These are phyloP conservation scores for Ellobius talpinus DNA, from an alignment of 2,113 vertebrate genomes.

Conservation along the genomic window DNA sequence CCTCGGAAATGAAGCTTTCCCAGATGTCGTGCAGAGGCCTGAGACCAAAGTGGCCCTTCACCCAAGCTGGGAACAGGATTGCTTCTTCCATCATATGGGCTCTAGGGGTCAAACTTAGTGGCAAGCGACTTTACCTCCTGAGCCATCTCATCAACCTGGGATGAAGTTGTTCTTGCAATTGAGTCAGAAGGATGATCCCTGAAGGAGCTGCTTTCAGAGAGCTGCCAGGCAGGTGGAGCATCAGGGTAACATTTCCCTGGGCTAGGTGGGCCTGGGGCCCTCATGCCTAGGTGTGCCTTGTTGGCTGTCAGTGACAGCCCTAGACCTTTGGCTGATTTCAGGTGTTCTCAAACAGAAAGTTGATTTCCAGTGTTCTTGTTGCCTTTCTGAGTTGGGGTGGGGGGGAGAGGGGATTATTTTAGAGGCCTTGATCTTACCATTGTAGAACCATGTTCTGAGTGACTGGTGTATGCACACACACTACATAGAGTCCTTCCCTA, in stretches of 20 bases:
- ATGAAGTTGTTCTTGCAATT: background rate
- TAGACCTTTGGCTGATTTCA: background rate
- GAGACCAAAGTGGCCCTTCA: background rate
- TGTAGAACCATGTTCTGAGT: conserved; percentile 1
- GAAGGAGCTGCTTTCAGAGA: background rate
- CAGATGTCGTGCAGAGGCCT: background rate
- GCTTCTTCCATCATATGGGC: background rate
- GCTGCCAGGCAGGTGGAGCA: background rate
- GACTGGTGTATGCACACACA: background rate
- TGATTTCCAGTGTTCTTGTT: background rate
- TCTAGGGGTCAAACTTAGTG: background rate
- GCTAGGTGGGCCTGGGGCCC: no score
- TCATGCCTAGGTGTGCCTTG: background rate
- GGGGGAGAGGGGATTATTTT: background rate
- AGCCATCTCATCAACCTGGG: background rate
- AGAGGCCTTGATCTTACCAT: conserved; percentile 6
- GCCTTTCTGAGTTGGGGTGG: background rate
- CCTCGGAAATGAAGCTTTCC: background rate
- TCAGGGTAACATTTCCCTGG: background rate
- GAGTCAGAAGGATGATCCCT: background rate
- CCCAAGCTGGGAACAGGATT: background rate
- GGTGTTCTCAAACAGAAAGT: background rate
- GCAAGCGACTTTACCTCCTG: background rate
- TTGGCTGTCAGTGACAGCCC: background rate
- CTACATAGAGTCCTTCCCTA: background rate